These are phyloP conservation scores for Syritta pipiens DNA, from an alignment of 2,888 invertebrate species.

Conservation along the genomic window DNA sequence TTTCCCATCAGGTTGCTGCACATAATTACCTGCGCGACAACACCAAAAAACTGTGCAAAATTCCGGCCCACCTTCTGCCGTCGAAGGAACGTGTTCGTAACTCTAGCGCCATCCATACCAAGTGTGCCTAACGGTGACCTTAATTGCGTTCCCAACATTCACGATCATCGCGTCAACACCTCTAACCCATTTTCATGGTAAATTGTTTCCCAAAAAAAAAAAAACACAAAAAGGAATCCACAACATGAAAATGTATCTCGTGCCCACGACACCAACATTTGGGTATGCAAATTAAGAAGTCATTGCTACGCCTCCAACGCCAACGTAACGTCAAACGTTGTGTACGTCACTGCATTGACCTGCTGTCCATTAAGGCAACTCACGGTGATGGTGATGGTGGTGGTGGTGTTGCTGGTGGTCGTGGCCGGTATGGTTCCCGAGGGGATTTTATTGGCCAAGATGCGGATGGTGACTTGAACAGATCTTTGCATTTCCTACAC, in stretches of 20 bases:
- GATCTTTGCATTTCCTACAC: slow-evolving; percentile 54
- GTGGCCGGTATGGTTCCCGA: slow-evolving; percentile 30
- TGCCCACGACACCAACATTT: slow-evolving; percentile 28
- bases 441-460: slow-evolving; percentile 12
- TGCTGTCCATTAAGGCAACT: slow-evolving; percentile 39
- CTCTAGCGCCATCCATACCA: slow-evolving; percentile 20
- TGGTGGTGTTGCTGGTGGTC: no score
- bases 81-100: background rate
- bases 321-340: slow-evolving; percentile 52
- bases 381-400: slow-evolving; percentile 12
- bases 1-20: slow-evolving; percentile 1
- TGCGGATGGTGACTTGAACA: slow-evolving; percentile 25
- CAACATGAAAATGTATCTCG: slow-evolving; percentile 2
- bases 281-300: slow-evolving; percentile 63
- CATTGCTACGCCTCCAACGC: slow-evolving; percentile 41
- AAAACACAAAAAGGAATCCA: background rate
- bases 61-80: background rate
- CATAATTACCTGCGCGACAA: slow-evolving; percentile 5
- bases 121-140: slow-evolving; percentile 33
- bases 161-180: slow-evolving; percentile 33
- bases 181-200: slow-evolving; percentile 30
- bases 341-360: slow-evolving; percentile 54
- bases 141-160: slow-evolving; percentile 35
- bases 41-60: slow-evolving; percentile 9
- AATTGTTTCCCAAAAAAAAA: background rate